A percentile compares a stretch with the other conserved stretches of the same genome.
Conservation (phyloP, 2,888 invertebrate genomes). For the Phyllotreta striolata region DNA sequence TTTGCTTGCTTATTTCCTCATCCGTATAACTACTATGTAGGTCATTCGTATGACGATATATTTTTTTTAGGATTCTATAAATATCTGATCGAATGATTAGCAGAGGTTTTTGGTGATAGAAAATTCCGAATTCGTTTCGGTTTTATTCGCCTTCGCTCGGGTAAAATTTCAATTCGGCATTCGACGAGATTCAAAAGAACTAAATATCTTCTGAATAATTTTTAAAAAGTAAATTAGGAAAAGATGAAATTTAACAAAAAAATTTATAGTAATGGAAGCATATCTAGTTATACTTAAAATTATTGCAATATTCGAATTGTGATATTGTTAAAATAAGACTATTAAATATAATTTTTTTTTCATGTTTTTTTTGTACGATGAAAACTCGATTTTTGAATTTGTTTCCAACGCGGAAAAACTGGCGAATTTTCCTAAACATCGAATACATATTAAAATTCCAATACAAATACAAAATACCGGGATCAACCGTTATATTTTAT, state of each 20-base stretch:
- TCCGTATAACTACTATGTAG: slow-evolving; percentile 19
- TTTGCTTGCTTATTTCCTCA: slow-evolving; percentile 14
- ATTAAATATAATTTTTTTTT: slow-evolving; percentile 56
- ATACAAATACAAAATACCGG: too few species aligned
- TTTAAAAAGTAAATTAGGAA: slow-evolving; percentile 29
- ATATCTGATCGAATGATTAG: slow-evolving; percentile 11
- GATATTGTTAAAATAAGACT: slow-evolving; percentile 63
- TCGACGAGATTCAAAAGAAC: slow-evolving; percentile 1
- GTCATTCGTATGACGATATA: slow-evolving; percentile 20
- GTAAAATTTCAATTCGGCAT: slow-evolving; percentile 1
- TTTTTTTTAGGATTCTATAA: slow-evolving; percentile 25
- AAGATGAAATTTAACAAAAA: slow-evolving; percentile 30
- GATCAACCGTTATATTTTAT: too few species aligned
- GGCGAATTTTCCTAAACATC: background rate
- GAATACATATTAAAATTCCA: too few species aligned
- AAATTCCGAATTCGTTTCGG: too few species aligned
- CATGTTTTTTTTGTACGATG: slow-evolving; percentile 59
- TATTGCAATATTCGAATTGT: slow-evolving; percentile 63
- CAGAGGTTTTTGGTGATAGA: slow-evolving; percentile 6
- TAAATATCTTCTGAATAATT: slow-evolving; percentile 10
- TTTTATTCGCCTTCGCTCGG: too few species aligned
- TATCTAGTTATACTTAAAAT: slow-evolving; percentile 59
- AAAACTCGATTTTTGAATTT: slow-evolving; percentile 5
- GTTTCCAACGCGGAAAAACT: background rate
- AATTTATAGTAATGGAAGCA: slow-evolving; percentile 56